Base-by-base conservation (phyloP, 2,797 vertebrate species). In the Neosalanx taihuensis region DNA sequence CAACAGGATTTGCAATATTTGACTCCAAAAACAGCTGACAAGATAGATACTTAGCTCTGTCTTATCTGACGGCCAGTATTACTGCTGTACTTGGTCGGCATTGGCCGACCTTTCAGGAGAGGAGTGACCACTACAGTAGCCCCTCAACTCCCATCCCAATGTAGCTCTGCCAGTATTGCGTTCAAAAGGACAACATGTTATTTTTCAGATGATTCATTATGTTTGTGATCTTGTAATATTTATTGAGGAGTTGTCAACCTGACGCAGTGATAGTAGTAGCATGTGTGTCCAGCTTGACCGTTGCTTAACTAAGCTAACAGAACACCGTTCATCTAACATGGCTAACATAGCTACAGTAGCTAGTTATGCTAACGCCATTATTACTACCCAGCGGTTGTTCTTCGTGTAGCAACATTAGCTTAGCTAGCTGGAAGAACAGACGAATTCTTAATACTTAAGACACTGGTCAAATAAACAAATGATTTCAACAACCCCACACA, bases 221-320 rank as follows among this genome's bases (percentile, higher is more conserved):
- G 37, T 20, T 3, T 17, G 18, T 12, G 0, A 13, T 23, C 10
- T 5, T 49, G 0, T 26, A 29, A 26, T 15, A 17, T 18, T 20
- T 37, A 53, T 30, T 58, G 51, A 67, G 64, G 72, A 56, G 72
- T 68, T 63, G 46, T 60, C 53, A 30, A 29, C 58, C 73, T 71
- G 69, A 74, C 69, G 67, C 66, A 67, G 67, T 37, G 56, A 6
- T 46, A 46, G 23, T 37, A 56, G 10, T 46, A 57, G 23, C 51
- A 46, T 69, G 72, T 76, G 46, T 69, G 2, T 59, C 65, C 75
- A 83, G 78, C 81, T 35, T 83, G 79, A 81, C 71, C 69, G 30
- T 61, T 64, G 53, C 74, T 72, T 62, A 29, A 20, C 30, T 37
- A 71, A 71, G 58, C 49, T 70, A 53, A 53, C 62, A 65, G 59